Conservation (phyloP, 2,113 vertebrate species). For the Heterochromis multidens region DNA sequence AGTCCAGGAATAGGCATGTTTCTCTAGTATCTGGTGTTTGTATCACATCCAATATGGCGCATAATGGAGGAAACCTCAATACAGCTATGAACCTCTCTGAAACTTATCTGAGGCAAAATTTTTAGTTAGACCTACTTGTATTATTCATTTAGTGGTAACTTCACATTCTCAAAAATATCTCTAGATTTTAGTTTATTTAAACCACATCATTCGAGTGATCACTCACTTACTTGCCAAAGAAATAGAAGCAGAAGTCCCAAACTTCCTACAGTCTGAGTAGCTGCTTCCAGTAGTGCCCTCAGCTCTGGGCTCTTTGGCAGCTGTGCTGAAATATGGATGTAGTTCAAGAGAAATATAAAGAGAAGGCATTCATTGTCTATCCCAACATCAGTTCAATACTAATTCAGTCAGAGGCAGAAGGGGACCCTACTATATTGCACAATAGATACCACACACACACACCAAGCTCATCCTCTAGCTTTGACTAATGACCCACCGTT, state of each 20-base stretch:
- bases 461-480: neutral
- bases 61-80: neutral
- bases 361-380: neutral
- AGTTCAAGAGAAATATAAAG: slow-evolving; percentile 1
- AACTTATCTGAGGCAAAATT: neutral
- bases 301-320: neutral
- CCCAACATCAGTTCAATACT: neutral
- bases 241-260: neutral
- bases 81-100: neutral
- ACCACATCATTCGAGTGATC: neutral
- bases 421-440: neutral
- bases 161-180: neutral
- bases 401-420: neutral
- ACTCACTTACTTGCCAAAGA: neutral
- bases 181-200: neutral
- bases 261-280: neutral
- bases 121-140: neutral
- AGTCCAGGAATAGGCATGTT: no score
- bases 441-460: neutral
- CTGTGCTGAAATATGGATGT: slow-evolving; percentile 12
- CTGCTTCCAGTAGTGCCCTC: neutral
- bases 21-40: neutral
- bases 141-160: neutral
- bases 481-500: slow-evolving; percentile 28
- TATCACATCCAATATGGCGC: neutral